Conservation (phyloP, 2,113 vertebrate genomes). For the Herpailurus yagouaroundi region DNA sequence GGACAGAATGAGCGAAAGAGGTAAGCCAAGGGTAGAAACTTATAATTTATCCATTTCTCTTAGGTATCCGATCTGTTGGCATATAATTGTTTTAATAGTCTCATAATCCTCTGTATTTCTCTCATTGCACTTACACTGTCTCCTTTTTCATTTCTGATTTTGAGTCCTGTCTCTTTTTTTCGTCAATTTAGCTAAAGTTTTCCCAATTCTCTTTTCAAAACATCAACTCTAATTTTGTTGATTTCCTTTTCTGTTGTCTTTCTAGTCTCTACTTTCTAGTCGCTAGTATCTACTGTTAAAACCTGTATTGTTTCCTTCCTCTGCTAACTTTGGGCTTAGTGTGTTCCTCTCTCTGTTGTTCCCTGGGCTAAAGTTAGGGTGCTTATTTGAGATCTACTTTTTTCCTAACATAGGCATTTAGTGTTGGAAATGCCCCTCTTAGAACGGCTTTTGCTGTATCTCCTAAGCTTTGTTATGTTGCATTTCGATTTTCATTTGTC, state of each 20-base stretch:
- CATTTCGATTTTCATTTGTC: neutral
- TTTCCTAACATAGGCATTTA: neutral
- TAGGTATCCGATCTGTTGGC: neutral
- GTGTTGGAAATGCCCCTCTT: neutral
- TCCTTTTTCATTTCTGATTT: neutral
- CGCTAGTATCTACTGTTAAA: neutral
- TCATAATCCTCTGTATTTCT: neutral
- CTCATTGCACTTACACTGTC: neutral
- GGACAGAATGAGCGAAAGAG: neutral
- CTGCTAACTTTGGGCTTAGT: neutral
- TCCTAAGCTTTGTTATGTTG: neutral
- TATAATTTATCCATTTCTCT: neutral
- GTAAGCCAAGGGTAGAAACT: neutral
- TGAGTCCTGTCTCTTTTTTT: neutral
- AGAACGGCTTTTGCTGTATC: neutral
- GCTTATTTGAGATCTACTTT: neutral
- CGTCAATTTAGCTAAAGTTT: neutral
- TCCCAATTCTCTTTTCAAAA: neutral
- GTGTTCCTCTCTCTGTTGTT: neutral
- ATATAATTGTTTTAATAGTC: neutral
- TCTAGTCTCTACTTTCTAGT: neutral
- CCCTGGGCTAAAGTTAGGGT: neutral
- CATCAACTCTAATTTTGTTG: neutral
- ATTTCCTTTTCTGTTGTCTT: neutral
- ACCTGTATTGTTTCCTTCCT: neutral